Base-by-base conservation (phyloP, 2,888 invertebrate genomes). In the Trichacis sp. region DNA sequence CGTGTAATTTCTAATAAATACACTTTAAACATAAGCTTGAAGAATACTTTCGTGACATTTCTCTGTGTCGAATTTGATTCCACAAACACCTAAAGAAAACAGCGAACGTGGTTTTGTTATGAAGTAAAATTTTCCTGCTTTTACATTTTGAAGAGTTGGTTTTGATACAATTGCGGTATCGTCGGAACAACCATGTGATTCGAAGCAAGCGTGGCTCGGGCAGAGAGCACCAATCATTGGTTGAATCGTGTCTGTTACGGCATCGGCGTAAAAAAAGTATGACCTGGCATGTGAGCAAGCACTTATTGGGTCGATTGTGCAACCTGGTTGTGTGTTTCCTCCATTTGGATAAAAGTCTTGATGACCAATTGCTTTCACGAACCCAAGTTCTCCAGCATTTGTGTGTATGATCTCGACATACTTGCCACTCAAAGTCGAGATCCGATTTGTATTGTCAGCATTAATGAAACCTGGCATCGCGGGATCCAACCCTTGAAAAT, bases 281-380 rank as follows among this genome's bases (percentile, higher is more conserved):
- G 78, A 64, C 1, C 77, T 64, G 0, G 66, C 33, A 51, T 80
- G 79, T 20, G 76, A 75, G 58, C 78, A 80, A 12, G 8, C 30
- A n/a, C 43, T n/a, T 11, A 5, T n/a, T 12, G 8, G n/a, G 11
- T 43, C 43, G n/a, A n/a, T n/a, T n/a, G n/a, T n/a, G 24, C 82
- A 83, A 1, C 83, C 83, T 0, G 65, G 51, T 62, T 86, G 86
- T 2, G 38, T 53, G 1, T 20, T n/a, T 1, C 85, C 85, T 2
- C 84, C 84, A 47, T 85, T 85, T 0, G 85, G 85, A 64, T 78
- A 85, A 62, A 83, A 85, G 60, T 85, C 85, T 12, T 71, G 73
- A 46, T 83, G 71, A 5, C 84, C 84, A 11, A 84, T 72, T 0
- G 80, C 70, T 0, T 59, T 24, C 0, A 66, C 43, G 51, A 76